Evolutionary conservation across 2,888 invertebrate species (phyloP).

Genomic region (Mimas tiliae): DNA sequence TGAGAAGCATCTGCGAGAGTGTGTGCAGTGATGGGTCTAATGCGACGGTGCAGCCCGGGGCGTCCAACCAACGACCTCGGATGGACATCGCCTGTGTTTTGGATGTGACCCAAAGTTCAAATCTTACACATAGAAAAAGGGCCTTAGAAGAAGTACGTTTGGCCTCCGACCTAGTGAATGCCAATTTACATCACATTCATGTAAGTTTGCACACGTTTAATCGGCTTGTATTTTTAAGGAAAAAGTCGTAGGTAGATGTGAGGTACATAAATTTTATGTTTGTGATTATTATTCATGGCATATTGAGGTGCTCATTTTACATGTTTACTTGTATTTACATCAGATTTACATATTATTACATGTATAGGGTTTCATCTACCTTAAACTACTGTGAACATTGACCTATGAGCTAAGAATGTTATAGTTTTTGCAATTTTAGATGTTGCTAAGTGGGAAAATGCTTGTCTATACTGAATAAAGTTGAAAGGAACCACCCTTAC

Average conservation of each 20-base stretch:
- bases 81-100: constrained; percentile 96
- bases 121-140: constrained; percentile 90
- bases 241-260: constrained; percentile 12
- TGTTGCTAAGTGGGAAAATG: background rate
- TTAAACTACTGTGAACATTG: background rate
- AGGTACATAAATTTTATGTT: background rate
- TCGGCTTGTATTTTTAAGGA: constrained; percentile 22
- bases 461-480: background rate
- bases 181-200: constrained; percentile 93
- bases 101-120: constrained; percentile 90
- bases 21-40: constrained; percentile 82
- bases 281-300: background rate
- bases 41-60: constrained; percentile 75
- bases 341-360: background rate
- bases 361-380: background rate
- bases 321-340: background rate
- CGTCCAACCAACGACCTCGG: constrained; percentile 81
- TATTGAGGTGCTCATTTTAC: background rate
- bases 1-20: constrained; percentile 81
- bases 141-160: constrained; percentile 94
- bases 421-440: background rate
- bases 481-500: background rate
- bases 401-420: background rate
- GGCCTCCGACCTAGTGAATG: constrained; percentile 91
- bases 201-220: constrained; percentile 72